Evolutionary conservation across 2,888 invertebrate genomes (phyloP), one percentile per base, ranked within the genome.

Genomic region (Pollenia labialis): DNA sequence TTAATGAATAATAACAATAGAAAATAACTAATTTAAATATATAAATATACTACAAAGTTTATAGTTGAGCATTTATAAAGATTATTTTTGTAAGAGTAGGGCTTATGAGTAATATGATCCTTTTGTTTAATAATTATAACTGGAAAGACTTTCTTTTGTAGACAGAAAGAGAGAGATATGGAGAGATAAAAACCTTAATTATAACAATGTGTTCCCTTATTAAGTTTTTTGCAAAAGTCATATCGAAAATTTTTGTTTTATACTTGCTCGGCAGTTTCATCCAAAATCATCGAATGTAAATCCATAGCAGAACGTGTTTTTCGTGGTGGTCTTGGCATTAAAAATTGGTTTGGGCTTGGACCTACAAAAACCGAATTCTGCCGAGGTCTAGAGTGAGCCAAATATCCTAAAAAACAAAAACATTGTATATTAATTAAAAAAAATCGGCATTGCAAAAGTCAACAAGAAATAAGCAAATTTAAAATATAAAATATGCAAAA

Each of bases 321-420:
- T 12, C 97, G 94, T 0, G 97, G 96, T 0, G 96, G 95, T 89
- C 95, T 95, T 84, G 95, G 95, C 87, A 87, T 84, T 87, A 96
- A 95, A 79, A 96, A 94, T 71, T 96, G 95, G 82, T 90, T 91
- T 77, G 91, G 90, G 92, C 95, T 95, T 50, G 95, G 94, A 83
- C 97, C 96, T 48, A 97, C 97, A 94, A 98, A 97, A 16, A 98
- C 97, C 4, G 97, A 97, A 93, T 97, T 97, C 94, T 97, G 96
- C 12, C 96, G 94, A 0, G 95, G 95, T 23, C 96, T 93, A 58
- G 92, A 89, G 72, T 85, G 66, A 14, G 81, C 32, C 32, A 91
- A 89, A 83, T 91, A 91, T 6, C 92, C 96, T 95, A 94, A 11
- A 94, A 94, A 90, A 50, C 44, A 68, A 60, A n/a, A 60, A 44